These are phyloP conservation scores for Arge pagana DNA, from an alignment of 2,888 invertebrate genomes.

Conservation along the genomic window DNA sequence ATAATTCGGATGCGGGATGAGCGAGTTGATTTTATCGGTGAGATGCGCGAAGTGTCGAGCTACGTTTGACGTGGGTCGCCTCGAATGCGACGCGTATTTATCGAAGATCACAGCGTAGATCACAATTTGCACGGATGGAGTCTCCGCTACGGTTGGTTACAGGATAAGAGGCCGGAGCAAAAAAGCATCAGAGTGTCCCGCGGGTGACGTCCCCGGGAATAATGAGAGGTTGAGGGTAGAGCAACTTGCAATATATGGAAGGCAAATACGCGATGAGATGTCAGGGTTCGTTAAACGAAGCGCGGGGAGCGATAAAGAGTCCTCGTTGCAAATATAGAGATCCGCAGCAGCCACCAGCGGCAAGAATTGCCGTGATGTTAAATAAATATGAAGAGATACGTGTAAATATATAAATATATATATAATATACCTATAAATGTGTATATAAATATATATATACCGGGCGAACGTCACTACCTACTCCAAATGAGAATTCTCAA, in stretches of 20 bases:
- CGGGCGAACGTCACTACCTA: too few species aligned
- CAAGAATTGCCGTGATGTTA: too few species aligned
- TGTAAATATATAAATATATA: too few species aligned
- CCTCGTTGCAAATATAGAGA: slow-evolving; percentile 13
- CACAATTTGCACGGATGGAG: slow-evolving; percentile 11
- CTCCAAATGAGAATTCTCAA: too few species aligned
- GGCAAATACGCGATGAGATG: slow-evolving; percentile 10
- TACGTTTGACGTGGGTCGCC: too few species aligned
- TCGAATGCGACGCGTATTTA: not conserved
- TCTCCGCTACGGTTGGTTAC: too few species aligned
- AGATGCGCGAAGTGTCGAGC: too few species aligned
- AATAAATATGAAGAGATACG: too few species aligned
- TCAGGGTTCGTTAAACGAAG: slow-evolving; percentile 14
- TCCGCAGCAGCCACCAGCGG: too few species aligned
- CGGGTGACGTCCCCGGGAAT: slow-evolving; percentile 7
- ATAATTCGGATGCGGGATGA: not conserved
- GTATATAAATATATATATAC: too few species aligned
- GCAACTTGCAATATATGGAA: slow-evolving; percentile 10
- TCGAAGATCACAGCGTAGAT: slow-evolving; percentile 7
- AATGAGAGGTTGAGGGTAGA: slow-evolving; percentile 5
- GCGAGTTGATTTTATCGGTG: not conserved
- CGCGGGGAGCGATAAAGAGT: slow-evolving; percentile 15
- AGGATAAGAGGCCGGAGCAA: slow-evolving; percentile 3
- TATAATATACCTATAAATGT: too few species aligned
- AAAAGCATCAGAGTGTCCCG: slow-evolving; percentile 5